Conservation (phyloP, 2,113 vertebrate genomes). For the Isurus oxyrinchus region DNA sequence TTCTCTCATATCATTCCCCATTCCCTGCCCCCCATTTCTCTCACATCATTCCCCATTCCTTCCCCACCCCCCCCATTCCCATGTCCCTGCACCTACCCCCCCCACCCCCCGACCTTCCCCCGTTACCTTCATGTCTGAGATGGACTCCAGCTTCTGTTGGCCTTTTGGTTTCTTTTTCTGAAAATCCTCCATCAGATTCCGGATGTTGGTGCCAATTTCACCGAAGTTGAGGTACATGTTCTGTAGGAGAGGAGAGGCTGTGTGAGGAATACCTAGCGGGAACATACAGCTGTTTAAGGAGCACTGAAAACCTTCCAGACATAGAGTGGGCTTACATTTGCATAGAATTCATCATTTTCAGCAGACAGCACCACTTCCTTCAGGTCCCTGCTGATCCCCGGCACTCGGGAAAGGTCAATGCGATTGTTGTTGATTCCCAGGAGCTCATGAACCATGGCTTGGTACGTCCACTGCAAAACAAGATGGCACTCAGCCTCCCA, state of each 20-base stretch:
- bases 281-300: neutral
- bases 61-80: too few relatives aligned
- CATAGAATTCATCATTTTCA: constrained; percentile 92
- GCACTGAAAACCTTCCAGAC: neutral
- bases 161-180: constrained; percentile 89
- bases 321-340: constrained; percentile 66
- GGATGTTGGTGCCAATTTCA: constrained; percentile 94
- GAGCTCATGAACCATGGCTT: constrained; percentile 94
- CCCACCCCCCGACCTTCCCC: neutral
- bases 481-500: neutral
- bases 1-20: neutral
- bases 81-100: accelerated
- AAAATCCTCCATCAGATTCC: constrained; percentile 97
- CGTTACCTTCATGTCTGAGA: constrained; percentile 92
- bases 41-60: too few relatives aligned
- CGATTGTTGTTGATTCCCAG: constrained; percentile 93
- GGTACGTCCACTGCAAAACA: constrained; percentile 84
- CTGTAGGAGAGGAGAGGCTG: constrained; percentile 49
- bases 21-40: too few relatives aligned
- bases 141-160: constrained; percentile 92
- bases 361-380: constrained; percentile 87
- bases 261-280: too few relatives aligned
- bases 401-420: constrained; percentile 87
- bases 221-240: constrained; percentile 97
- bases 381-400: constrained; percentile 84